These are phyloP conservation scores for Melanogrammus aeglefinus DNA, from an alignment of 2,797 vertebrate genomes.

Conservation along the genomic window DNA sequence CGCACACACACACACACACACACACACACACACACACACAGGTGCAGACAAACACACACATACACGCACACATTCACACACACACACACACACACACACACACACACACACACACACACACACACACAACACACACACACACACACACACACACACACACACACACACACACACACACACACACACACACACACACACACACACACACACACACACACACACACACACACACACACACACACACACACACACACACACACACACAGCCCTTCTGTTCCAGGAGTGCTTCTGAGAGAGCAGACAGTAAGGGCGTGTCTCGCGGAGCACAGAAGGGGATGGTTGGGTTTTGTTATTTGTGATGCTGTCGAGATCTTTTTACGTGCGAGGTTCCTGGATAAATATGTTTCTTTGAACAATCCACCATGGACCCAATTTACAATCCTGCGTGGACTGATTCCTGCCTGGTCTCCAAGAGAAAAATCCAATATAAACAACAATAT, in stretches of 20 bases:
- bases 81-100: no score
- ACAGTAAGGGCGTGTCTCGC: background rate
- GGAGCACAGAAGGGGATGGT: background rate
- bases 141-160: background rate
- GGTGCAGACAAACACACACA: no score
- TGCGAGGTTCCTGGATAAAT: background rate
- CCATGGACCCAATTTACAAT: constrained; percentile 15
- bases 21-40: no score
- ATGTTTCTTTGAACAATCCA: constrained; percentile 3
- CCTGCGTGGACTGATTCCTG: background rate
- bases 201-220: no score
- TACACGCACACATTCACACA: no score
- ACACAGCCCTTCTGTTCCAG: background rate
- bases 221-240: no score
- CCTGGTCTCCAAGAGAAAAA: background rate
- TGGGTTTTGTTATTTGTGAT: background rate
- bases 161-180: no score
- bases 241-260: background rate
- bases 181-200: no score
- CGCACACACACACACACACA: no score
- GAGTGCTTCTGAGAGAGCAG: background rate
- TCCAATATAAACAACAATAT: background rate
- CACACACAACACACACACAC: no score
- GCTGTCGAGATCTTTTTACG: background rate
- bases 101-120: no score